These are phyloP conservation scores for Ctenopoma multispine DNA, from an alignment of 2,797 vertebrate species.

Conservation along the genomic window DNA sequence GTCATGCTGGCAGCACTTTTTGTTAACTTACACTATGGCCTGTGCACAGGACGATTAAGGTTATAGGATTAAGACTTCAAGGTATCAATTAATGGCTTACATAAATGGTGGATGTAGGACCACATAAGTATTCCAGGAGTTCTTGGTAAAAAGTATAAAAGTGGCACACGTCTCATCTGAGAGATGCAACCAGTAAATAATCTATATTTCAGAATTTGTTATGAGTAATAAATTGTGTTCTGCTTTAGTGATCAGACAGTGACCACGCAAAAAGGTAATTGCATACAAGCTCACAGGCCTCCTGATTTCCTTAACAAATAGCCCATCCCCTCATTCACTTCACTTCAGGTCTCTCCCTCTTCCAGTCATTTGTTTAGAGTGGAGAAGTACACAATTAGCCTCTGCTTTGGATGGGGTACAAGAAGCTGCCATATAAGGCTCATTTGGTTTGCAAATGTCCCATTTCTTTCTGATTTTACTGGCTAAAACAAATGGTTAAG, in stretches of 20 bases:
- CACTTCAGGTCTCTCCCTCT: conserved; percentile 40
- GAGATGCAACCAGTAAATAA: background rate
- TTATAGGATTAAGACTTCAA: conserved; percentile 60
- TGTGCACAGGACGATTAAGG: conserved; percentile 48
- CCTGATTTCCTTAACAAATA: conserved; percentile 82
- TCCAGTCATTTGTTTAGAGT: conserved; percentile 77
- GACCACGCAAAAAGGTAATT: conserved; percentile 56
- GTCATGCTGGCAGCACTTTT: conserved; percentile 49
- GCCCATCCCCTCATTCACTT: conserved; percentile 62
- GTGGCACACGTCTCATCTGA: conserved; percentile 11
- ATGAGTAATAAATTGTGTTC: conserved; percentile 44
- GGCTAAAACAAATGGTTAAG: conserved; percentile 81
- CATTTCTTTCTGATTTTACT: conserved; percentile 82
- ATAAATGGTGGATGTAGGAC: conserved; percentile 12
- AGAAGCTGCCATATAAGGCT: conserved; percentile 75
- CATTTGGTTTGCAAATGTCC: conserved; percentile 86
- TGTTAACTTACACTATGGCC: conserved; percentile 34
- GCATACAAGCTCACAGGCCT: conserved; percentile 69
- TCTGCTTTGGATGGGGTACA: conserved; percentile 79
- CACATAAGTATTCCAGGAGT: conserved; percentile 10
- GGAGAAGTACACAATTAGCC: conserved; percentile 80
- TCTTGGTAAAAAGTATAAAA: background rate
- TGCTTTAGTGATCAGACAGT: conserved; percentile 59
- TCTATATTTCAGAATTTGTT: conserved; percentile 9
- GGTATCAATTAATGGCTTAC: conserved; percentile 46